phyloP scores from a whole-genome alignment of 2,113 vertebrate species.

The Vireo altiloquus region DNA sequence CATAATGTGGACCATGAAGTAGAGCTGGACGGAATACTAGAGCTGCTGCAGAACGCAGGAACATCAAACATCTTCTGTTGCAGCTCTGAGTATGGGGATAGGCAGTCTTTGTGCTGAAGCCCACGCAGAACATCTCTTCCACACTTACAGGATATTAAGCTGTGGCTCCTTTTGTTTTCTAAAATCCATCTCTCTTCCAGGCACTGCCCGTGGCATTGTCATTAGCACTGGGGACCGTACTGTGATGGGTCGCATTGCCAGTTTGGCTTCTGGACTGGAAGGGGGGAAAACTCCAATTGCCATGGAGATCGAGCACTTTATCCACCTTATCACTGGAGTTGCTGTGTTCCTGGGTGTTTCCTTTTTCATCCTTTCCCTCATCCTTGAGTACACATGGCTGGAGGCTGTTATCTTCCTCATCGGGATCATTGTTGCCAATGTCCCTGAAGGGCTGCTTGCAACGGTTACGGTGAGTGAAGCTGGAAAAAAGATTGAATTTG shows the following conservation, averaged over 20 bases:
- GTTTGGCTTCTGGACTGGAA: conserved; percentile 79
- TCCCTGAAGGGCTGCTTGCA: conserved; percentile 80
- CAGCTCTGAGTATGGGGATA: background rate
- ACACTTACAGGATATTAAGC: background rate
- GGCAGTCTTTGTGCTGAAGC: background rate
- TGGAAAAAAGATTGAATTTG: background rate
- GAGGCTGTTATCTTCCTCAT: conserved; percentile 84
- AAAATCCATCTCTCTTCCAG: background rate
- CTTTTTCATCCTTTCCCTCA: conserved; percentile 81
- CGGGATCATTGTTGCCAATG: conserved; percentile 81
- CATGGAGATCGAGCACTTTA: conserved; percentile 78
- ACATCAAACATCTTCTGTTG: background rate
- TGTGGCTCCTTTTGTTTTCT: background rate
- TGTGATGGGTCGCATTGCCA: conserved; percentile 82
- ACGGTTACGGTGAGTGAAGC: conserved; percentile 75
- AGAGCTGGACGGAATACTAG: background rate
- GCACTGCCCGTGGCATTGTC: conserved; percentile 79
- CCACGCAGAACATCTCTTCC: background rate
- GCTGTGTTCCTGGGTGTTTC: conserved; percentile 79
- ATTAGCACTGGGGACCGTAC: conserved; percentile 81
- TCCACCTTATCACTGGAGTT: conserved; percentile 81
- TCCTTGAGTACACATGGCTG: conserved; percentile 79
- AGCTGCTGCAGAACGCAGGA: background rate
- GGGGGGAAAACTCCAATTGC: conserved; percentile 81
- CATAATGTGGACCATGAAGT: background rate